A percentile compares a stretch with the other conserved stretches of the same genome.
Evolutionary conservation across 2,797 vertebrate genomes (phyloP).

Genomic region (Sebastolobus alascanus): DNA sequence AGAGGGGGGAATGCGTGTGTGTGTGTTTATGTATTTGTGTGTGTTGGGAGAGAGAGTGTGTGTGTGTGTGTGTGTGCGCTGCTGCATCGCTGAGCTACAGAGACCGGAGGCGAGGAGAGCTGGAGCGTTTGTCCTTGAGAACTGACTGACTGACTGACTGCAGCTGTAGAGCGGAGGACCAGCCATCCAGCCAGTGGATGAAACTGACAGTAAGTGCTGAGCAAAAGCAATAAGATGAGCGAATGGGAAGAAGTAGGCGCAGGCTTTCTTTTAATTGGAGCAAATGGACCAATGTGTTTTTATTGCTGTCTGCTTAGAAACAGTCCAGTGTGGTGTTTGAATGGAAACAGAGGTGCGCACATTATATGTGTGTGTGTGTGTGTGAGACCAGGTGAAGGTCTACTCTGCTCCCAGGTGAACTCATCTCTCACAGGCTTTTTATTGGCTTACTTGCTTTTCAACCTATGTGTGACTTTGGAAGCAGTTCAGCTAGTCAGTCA

Average conservation of each 20-base stretch:
- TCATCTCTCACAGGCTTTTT: slow-evolving; percentile 52
- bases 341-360: slow-evolving; percentile 35
- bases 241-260: slow-evolving; percentile 14
- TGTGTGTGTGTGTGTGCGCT: slow-evolving; percentile 57
- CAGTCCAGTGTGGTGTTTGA: slow-evolving; percentile 56
- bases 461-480: slow-evolving; percentile 53
- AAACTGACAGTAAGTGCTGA: slow-evolving; percentile 78
- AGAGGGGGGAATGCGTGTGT: slow-evolving; percentile 34
- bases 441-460: slow-evolving; percentile 53
- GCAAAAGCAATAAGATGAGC: slow-evolving; percentile 37
- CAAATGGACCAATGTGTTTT: slow-evolving; percentile 38
- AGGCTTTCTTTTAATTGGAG: slow-evolving; percentile 41
- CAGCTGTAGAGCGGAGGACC: slow-evolving; percentile 78
- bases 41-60: slow-evolving; percentile 47
- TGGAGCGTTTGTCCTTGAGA: slow-evolving; percentile 84
- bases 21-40: slow-evolving; percentile 43
- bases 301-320: slow-evolving; percentile 62
- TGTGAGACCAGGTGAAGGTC: slow-evolving; percentile 64
- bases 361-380: background rate
- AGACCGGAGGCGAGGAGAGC: slow-evolving; percentile 81
- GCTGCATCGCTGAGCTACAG: slow-evolving; percentile 82
- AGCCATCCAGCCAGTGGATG: slow-evolving; percentile 71
- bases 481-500: slow-evolving; percentile 49
- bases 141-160: slow-evolving; percentile 79
- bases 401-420: slow-evolving; percentile 72